Evolutionary conservation across 2,797 vertebrate genomes (phyloP).

Genomic region (Sebastes melanostomus): DNA sequence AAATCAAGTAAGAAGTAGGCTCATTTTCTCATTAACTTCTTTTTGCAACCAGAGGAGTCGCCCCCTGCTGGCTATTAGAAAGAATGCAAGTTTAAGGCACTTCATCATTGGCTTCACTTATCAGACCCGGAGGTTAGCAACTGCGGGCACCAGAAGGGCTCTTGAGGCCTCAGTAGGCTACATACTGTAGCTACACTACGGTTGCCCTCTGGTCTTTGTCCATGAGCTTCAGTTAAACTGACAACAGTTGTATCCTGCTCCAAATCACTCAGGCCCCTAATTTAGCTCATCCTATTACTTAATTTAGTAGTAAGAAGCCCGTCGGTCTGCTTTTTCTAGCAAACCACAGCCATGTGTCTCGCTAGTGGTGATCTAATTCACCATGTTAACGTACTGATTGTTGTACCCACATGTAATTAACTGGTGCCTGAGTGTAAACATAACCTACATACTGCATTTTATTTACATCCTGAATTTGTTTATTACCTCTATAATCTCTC

Average conservation of each 20-base stretch:
- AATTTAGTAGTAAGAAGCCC: not conserved
- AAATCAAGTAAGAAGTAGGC: no score
- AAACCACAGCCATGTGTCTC: not conserved
- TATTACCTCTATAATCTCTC: constrained; percentile 18
- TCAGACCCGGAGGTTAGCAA: no score
- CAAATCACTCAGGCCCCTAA: not conserved
- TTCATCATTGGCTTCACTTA: no score
- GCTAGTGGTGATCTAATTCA: not conserved
- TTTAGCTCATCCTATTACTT: not conserved
- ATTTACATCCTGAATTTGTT: not conserved
- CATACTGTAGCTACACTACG: not conserved
- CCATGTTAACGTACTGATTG: not conserved
- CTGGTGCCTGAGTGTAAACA: constrained; percentile 3
- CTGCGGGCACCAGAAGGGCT: no score
- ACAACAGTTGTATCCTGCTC: not conserved
- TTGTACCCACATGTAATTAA: not conserved
- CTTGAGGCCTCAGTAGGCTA: no score
- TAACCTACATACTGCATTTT: not conserved
- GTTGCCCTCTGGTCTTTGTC: not conserved
- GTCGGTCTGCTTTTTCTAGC: not conserved
- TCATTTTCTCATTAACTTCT: no score
- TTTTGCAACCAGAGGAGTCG: no score
- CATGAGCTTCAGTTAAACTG: not conserved
- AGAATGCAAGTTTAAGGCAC: no score
- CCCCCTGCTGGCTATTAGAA: no score